Evolutionary conservation across 2,888 invertebrate genomes (phyloP).

Genomic region (Chrysotoxum bicinctum): DNA sequence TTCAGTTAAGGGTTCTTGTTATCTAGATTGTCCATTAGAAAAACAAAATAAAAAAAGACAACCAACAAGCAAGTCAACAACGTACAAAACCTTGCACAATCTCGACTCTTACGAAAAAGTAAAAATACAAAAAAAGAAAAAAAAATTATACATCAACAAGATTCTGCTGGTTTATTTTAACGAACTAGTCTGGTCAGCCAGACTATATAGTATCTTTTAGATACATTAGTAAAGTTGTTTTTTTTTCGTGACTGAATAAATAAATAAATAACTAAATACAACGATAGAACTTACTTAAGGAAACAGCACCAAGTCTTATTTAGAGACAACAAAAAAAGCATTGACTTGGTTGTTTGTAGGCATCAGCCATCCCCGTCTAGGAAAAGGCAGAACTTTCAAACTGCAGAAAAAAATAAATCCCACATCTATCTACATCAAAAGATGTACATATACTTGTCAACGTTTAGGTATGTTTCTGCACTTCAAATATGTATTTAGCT

Average conservation of each 20-base stretch:
- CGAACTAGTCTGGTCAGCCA: constrained; percentile 78
- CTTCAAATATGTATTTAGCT: no score
- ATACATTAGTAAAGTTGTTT: constrained; percentile 24
- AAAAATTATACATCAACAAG: constrained; percentile 13
- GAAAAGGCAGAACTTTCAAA: not conserved
- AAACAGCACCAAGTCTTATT: not conserved
- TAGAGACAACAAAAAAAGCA: not conserved
- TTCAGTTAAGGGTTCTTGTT: constrained; percentile 44
- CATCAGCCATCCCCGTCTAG: not conserved
- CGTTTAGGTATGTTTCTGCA: no score
- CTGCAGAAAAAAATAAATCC: not conserved
- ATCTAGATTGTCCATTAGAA: constrained; percentile 66
- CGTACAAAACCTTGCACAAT: constrained; percentile 47
- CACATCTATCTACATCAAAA: not conserved
- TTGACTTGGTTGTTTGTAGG: not conserved
- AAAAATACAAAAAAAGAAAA: not conserved
- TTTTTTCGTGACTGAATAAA: constrained; percentile 19
- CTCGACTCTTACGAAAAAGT: not conserved
- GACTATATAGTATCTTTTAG: constrained; percentile 56
- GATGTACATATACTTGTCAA: no score
- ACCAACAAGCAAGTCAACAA: constrained; percentile 1
- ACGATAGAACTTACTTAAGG: constrained; percentile 38
- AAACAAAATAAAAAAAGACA: constrained; percentile 24
- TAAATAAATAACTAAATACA: constrained; percentile 51
- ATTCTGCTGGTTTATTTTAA: constrained; percentile 79